A percentile compares a stretch with the other conserved stretches of the same genome.
phyloP scores from a whole-genome alignment of 64 coral and sea anemone genomes.

The Exaiptasia diaphana region DNA sequence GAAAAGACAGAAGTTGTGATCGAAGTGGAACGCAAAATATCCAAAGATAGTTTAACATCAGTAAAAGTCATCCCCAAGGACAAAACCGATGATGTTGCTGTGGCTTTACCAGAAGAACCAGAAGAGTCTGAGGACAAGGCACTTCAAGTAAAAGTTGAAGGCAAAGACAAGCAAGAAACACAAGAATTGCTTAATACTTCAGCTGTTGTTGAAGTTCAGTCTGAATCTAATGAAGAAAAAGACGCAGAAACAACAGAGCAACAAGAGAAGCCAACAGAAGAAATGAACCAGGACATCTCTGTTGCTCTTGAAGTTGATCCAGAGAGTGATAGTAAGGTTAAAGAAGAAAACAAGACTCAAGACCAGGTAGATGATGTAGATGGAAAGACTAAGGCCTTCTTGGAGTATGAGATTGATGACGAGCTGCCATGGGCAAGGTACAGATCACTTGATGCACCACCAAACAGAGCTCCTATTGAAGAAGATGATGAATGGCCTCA shows the following conservation, averaged over 20 bases:
- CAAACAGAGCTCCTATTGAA: constrained; percentile 45
- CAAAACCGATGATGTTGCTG: neutral
- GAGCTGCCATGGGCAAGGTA: constrained; percentile 99
- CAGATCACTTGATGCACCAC: constrained; percentile 72
- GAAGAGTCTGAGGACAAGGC: constrained; percentile 28
- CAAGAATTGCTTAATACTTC: neutral
- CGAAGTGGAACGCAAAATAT: constrained; percentile 4
- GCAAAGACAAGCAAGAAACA: neutral
- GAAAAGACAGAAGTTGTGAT: neutral
- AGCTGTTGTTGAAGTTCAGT: neutral
- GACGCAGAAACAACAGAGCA: neutral
- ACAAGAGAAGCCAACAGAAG: neutral
- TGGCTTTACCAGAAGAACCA: neutral
- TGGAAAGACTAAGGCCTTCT: constrained; percentile 31
- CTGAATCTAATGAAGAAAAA: neutral
- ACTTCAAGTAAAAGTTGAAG: neutral
- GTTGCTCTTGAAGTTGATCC: neutral
- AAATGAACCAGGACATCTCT: neutral
- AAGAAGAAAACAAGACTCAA: neutral
- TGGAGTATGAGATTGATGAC: constrained; percentile 78
- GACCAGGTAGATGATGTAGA: constrained; percentile 23
- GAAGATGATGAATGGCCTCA: constrained; percentile 79
- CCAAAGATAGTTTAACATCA: neutral
- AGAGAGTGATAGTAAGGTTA: neutral
- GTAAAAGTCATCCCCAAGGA: neutral